These are phyloP conservation scores for Ladona fulva DNA, from an alignment of 1,140 invertebrate species.

Conservation along the genomic window DNA sequence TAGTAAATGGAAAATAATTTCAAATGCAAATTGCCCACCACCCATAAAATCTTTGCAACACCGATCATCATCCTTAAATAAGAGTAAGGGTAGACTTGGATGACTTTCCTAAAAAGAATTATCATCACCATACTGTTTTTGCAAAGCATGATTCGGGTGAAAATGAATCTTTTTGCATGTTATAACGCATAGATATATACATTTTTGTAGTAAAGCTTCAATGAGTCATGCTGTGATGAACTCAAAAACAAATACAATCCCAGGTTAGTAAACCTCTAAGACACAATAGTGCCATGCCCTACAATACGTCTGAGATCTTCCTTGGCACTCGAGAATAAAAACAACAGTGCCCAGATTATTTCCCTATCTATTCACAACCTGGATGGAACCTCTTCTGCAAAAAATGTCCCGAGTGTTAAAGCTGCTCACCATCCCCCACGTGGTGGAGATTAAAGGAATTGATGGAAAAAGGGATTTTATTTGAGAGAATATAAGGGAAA, in stretches of 20 bases:
- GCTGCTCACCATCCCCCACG: background rate
- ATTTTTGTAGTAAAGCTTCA: background rate
- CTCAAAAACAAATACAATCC: background rate
- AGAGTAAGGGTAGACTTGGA: background rate
- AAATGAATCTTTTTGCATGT: conserved; percentile 4
- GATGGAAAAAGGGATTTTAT: background rate
- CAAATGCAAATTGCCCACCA: background rate
- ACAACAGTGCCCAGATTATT: background rate
- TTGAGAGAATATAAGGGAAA: background rate
- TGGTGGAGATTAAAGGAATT: conserved; percentile 1
- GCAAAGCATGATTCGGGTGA: conserved; percentile 2
- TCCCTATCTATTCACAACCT: background rate
- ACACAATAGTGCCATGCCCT: background rate
- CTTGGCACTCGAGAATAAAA: background rate
- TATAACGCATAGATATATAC: background rate
- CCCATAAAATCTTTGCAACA: conserved; percentile 6
- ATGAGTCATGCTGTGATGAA: background rate
- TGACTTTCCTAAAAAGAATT: background rate
- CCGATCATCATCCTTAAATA: background rate
- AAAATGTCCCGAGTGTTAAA: conserved; percentile 5
- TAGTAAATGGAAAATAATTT: background rate
- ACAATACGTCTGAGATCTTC: background rate
- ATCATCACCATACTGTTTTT: background rate
- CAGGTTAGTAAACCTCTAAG: conserved; percentile 1
- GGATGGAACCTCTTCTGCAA: background rate